phyloP scores from a whole-genome alignment of 2,797 vertebrate species.

The Numenius phaeopus region DNA sequence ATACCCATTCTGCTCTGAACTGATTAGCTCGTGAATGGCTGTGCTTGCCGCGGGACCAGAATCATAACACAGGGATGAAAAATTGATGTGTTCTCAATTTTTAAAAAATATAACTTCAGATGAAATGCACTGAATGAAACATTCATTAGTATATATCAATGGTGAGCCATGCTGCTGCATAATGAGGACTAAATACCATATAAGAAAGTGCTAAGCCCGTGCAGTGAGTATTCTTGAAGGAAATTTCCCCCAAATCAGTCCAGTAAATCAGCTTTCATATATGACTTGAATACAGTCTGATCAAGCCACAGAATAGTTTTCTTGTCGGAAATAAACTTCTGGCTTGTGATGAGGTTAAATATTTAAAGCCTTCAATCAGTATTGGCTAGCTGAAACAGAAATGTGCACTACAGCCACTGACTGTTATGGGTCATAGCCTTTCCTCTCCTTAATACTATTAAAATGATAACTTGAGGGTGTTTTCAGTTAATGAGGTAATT shows the following conservation, averaged over 20 bases:
- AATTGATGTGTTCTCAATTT: not conserved
- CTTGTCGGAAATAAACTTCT: not conserved
- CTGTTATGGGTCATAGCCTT: not conserved
- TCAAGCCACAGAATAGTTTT: not conserved
- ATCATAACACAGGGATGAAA: not conserved
- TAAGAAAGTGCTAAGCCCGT: not conserved
- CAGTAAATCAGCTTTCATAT: not conserved
- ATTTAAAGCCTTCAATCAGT: not conserved
- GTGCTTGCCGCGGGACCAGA: not conserved
- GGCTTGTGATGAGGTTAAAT: not conserved
- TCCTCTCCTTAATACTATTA: not conserved
- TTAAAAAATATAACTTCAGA: not conserved
- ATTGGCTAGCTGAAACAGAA: not conserved
- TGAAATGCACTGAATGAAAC: not conserved
- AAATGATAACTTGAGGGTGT: not conserved
- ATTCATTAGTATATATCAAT: not conserved
- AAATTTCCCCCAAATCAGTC: not conserved
- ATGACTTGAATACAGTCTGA: not conserved
- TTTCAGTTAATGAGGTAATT: conserved; percentile 57
- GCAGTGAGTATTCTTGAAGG: not conserved
- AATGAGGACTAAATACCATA: not conserved
- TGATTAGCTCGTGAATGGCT: not conserved
- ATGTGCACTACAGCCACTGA: not conserved
- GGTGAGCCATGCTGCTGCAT: not conserved
- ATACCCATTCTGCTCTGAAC: not conserved